Evolutionary conservation across 2,797 vertebrate species (phyloP).

Genomic region (Sebastes cheni): DNA sequence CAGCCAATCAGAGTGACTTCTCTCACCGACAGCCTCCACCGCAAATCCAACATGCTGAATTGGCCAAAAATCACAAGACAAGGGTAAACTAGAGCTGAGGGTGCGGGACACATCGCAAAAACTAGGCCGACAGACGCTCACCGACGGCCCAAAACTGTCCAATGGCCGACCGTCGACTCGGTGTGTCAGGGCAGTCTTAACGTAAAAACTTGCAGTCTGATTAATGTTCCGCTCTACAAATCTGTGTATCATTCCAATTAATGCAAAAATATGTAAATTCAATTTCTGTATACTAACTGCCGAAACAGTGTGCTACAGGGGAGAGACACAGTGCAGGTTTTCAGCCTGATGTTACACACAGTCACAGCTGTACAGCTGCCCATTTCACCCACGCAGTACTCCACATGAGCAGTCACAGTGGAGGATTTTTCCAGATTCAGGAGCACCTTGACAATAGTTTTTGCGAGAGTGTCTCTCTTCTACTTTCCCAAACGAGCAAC

Average conservation of each 20-base stretch:
- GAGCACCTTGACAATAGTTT: not conserved
- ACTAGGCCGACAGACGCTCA: no score
- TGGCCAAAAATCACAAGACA: no score
- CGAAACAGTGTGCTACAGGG: not conserved
- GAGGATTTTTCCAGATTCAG: not conserved
- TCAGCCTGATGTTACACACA: not conserved
- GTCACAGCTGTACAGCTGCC: not conserved
- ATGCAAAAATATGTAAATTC: not conserved
- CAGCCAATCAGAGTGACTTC: no score
- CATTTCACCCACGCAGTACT: not conserved
- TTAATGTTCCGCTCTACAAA: not conserved
- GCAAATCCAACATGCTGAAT: no score
- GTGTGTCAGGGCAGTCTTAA: no score
- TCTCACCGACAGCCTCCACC: no score
- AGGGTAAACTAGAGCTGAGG: no score
- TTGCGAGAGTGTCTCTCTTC: not conserved
- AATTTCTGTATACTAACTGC: not conserved
- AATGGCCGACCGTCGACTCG: rapidly evolving
- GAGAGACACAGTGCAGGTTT: not conserved
- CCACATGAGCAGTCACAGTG: not conserved
- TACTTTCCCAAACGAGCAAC: not conserved
- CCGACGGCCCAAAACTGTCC: no score
- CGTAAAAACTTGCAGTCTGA: not conserved
- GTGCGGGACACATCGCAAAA: no score
- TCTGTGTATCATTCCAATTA: not conserved